These are phyloP conservation scores for Tridacna gigas DNA, from an alignment of 2,888 invertebrate species.

Conservation along the genomic window DNA sequence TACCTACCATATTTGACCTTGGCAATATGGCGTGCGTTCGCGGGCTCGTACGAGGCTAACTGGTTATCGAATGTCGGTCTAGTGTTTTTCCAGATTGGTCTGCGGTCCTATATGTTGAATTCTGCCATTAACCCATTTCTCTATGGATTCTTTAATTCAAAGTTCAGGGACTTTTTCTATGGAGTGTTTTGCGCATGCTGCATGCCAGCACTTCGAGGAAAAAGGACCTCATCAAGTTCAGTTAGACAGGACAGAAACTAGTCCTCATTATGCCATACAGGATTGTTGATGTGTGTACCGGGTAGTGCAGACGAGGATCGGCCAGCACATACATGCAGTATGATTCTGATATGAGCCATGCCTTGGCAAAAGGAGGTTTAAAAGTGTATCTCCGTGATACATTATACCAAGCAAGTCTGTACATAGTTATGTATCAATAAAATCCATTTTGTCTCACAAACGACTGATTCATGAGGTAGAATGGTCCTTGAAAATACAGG, in stretches of 20 bases:
- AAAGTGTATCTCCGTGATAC: too few species aligned
- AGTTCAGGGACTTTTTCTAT: constrained; percentile 59
- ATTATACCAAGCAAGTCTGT: too few species aligned
- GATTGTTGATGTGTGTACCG: too few species aligned
- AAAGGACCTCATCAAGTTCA: not conserved
- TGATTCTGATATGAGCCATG: too few species aligned
- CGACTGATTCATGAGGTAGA: too few species aligned
- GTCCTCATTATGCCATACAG: not conserved
- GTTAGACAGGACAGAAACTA: not conserved
- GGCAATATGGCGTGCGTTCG: constrained; percentile 58
- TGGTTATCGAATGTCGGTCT: constrained; percentile 46
- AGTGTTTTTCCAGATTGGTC: constrained; percentile 59
- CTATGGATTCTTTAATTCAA: constrained; percentile 67
- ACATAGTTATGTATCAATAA: too few species aligned
- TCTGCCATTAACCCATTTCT: constrained; percentile 64
- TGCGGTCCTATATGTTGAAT: constrained; percentile 65
- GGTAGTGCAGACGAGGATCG: too few species aligned
- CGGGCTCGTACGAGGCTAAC: constrained; percentile 50
- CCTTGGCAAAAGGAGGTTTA: too few species aligned
- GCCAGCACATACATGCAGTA: too few species aligned
- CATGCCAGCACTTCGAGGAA: not conserved
- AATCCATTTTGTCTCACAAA: too few species aligned
- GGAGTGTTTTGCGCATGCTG: constrained; percentile 39
- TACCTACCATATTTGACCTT: constrained; percentile 64
- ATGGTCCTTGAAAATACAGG: too few species aligned